phyloP scores from a whole-genome alignment of 2,888 invertebrate species.

The Agrenia bidenticulata region DNA sequence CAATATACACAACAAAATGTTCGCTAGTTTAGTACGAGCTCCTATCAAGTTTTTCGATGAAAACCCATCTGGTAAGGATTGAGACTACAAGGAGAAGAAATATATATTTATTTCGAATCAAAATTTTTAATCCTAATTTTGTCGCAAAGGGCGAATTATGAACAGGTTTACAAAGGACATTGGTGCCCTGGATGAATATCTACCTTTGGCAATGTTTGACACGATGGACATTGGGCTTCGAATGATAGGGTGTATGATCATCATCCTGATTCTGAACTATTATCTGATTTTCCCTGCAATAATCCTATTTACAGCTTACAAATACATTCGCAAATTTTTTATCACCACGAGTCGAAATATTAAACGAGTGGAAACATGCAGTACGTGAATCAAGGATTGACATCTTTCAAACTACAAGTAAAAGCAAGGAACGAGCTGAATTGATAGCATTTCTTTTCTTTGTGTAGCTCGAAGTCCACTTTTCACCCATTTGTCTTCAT shows the following conservation, averaged over 20 bases:
- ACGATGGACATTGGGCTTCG: slow-evolving; percentile 59
- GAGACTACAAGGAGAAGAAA: slow-evolving; percentile 10
- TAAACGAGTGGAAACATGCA: slow-evolving; percentile 60
- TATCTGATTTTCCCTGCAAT: slow-evolving; percentile 55
- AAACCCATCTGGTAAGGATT: slow-evolving; percentile 44
- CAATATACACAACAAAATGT: slow-evolving; percentile 59
- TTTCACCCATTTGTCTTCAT: slow-evolving; percentile 88
- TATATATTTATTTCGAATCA: slow-evolving; percentile 27
- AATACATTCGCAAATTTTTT: slow-evolving; percentile 58
- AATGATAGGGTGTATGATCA: slow-evolving; percentile 58
- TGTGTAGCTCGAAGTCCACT: slow-evolving; percentile 87
- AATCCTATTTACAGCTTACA: slow-evolving; percentile 57
- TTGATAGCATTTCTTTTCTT: slow-evolving; percentile 1
- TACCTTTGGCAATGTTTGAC: slow-evolving; percentile 68
- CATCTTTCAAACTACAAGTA: no score
- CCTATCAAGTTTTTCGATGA: slow-evolving; percentile 55
- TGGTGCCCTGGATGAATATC: slow-evolving; percentile 72
- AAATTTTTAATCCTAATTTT: background rate
- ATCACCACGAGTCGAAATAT: slow-evolving; percentile 58
- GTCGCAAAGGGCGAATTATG: slow-evolving; percentile 69
- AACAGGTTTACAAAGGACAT: slow-evolving; percentile 84
- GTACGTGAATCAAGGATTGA: slow-evolving; percentile 54
- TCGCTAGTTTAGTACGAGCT: slow-evolving; percentile 57
- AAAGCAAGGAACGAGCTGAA: background rate
- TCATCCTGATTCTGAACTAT: slow-evolving; percentile 58